Base-by-base conservation (phyloP, 30 jellyfish, hydroid and myxozoan species). In the Cassiopea xamachana region DNA sequence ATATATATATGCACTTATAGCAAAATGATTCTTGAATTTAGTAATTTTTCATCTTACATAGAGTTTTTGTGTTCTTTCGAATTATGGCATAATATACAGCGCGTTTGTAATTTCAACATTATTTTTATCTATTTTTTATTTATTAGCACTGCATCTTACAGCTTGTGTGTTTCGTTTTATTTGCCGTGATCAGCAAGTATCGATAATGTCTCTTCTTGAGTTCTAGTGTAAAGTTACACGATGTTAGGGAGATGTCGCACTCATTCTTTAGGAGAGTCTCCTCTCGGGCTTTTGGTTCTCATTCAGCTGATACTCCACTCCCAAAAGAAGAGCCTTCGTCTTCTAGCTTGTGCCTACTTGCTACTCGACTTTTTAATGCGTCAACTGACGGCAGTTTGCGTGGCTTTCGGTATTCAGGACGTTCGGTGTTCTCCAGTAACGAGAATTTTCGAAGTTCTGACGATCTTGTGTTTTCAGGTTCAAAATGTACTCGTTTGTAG, bases 261-360 rank as follows among this genome's bases (percentile, higher is more conserved):
- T 6, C 7, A 10, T 55, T 6, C 64, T 10, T 27, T 55, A 10
- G 64, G 10, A 55, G 12, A 55, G 7, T 55, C 12, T 6, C 64
- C 64, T 55, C 64, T 10, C 7, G 12, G 64, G 10, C 64, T 55
- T 3, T 3, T 3, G 64, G 64, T 64, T 1, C 17, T 59, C 64
- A 90, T 44, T 91, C 97, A 6, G 87, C 94, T 8, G 97, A 91
- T 1, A 95, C 99, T 61, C 99, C 97, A 48, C 98, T 89, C 17
- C 98, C 99, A 85, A 91, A 91, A 48, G 99, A 95, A 70, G 99
- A 95, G 1, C 99, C 98, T 43, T 91, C 99, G 27, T 95, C 99
- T 84, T 95, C 98, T 46, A 95, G 82, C 19, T 80, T 87, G 77
- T 95, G 97, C 67, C 99, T 80, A 44, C 94, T 87, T 18, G 89